Conservation (phyloP, 2,888 invertebrate species). For the Ornithoptera priamus region DNA sequence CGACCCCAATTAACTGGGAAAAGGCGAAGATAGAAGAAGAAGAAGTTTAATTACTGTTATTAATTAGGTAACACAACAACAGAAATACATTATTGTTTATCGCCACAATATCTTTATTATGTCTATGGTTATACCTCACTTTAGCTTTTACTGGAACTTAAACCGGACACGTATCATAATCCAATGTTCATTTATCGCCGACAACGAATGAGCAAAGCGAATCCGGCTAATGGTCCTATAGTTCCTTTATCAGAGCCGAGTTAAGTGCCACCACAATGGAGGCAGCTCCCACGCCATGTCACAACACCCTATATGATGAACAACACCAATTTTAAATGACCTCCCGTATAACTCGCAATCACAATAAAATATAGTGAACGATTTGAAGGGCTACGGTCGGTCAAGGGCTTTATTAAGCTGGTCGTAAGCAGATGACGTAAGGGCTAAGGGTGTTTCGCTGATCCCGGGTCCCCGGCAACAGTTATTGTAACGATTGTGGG, state of each 20-base stretch:
- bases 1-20: too few relatives aligned
- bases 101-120: not conserved
- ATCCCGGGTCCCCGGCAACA: conserved; percentile 54
- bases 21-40: too few relatives aligned
- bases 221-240: conserved; percentile 74
- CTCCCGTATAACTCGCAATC: conserved; percentile 36
- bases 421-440: conserved; percentile 54
- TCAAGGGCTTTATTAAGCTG: conserved; percentile 46
- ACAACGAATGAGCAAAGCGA: conserved; percentile 77
- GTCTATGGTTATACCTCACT: conserved; percentile 11
- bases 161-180: conserved; percentile 64
- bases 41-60: not conserved
- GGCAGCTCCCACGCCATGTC: conserved; percentile 77
- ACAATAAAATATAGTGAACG: conserved; percentile 7
- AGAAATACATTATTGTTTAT: not conserved
- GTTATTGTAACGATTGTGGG: conserved; percentile 72
- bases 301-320: conserved; percentile 67
- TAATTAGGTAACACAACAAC: not conserved
- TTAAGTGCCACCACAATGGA: conserved; percentile 76
- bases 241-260: conserved; percentile 73
- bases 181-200: conserved; percentile 72
- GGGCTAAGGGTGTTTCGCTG: conserved; percentile 59
- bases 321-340: conserved; percentile 44
- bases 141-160: conserved; percentile 36
- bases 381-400: conserved; percentile 24